Evolutionary conservation across 2,888 invertebrate genomes (phyloP).

Genomic region (Atherix ibis): DNA sequence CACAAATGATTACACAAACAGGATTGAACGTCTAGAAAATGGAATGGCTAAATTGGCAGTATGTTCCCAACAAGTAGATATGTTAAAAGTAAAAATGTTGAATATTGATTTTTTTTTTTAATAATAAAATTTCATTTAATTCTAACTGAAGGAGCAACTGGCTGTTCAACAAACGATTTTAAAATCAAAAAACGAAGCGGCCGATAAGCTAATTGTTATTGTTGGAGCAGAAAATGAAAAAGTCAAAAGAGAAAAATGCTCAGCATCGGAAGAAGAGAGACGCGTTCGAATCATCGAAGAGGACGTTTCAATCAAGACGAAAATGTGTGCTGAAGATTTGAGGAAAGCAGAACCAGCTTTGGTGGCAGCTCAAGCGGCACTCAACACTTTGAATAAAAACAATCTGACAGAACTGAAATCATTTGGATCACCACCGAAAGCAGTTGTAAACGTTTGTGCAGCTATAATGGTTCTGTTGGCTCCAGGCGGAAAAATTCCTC

Average conservation of each 20-base stretch:
- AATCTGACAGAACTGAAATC: constrained; percentile 91
- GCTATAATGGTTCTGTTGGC: constrained; percentile 79
- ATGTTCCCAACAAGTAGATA: constrained; percentile 75
- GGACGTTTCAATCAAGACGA: constrained; percentile 72
- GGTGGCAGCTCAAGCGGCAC: constrained; percentile 55
- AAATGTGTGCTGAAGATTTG: constrained; percentile 77
- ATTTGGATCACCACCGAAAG: constrained; percentile 84
- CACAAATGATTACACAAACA: constrained; percentile 51
- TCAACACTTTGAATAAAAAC: constrained; percentile 88
- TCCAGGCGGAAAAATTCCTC: constrained; percentile 69
- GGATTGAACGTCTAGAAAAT: constrained; percentile 69
- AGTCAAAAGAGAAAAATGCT: constrained; percentile 74
- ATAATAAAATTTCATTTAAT: too few relatives aligned
- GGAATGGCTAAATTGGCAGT: constrained; percentile 78
- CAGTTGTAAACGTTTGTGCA: constrained; percentile 73
- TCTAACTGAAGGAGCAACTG: constrained; percentile 28
- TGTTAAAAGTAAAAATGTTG: constrained; percentile 59
- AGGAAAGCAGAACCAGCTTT: constrained; percentile 86
- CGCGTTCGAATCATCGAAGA: constrained; percentile 83
- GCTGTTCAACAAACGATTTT: constrained; percentile 67
- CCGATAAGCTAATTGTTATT: constrained; percentile 75
- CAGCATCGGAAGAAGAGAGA: constrained; percentile 71
- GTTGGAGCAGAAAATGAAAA: constrained; percentile 84
- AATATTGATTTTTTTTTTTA: too few relatives aligned
- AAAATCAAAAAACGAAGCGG: constrained; percentile 78